These are phyloP conservation scores for Anniella stebbinsi DNA, from an alignment of 2,797 vertebrate genomes.

Conservation along the genomic window DNA sequence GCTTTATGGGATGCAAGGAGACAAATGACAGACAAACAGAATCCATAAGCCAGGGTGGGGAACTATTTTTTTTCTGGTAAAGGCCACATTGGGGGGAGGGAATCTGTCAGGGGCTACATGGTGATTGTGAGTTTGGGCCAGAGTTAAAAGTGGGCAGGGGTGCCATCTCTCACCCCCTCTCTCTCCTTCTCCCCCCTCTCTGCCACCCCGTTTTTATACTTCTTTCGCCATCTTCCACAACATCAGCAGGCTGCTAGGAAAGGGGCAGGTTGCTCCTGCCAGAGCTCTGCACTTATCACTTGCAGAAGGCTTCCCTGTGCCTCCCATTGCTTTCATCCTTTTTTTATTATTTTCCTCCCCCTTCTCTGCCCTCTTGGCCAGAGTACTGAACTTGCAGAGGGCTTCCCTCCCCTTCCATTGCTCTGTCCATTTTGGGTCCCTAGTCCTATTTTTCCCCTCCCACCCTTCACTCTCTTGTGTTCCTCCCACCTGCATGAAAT, in stretches of 20 bases:
- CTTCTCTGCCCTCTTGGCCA: neutral
- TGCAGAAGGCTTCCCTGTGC: neutral
- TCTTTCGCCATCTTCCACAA: neutral
- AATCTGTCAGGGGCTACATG: neutral
- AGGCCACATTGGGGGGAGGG: neutral
- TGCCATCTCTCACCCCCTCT: too few species aligned
- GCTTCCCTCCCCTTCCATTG: neutral
- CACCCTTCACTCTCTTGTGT: neutral
- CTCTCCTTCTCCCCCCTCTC: neutral
- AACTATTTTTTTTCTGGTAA: neutral
- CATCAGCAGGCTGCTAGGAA: neutral
- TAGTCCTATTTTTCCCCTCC: neutral
- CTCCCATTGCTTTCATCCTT: neutral
- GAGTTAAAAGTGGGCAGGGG: neutral
- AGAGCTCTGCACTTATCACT: neutral
- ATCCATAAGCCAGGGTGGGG: neutral
- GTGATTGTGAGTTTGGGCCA: too few species aligned
- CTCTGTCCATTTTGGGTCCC: neutral
- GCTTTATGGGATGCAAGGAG: neutral
- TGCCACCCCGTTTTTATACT: neutral
- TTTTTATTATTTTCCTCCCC: neutral
- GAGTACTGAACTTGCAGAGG: neutral
- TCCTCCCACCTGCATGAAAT: neutral
- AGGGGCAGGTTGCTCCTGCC: neutral
- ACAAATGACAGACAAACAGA: neutral